Evolutionary conservation across 2,113 vertebrate species (phyloP), one percentile per base, ranked within the genome.

Genomic region (Oryzias javanicus): DNA sequence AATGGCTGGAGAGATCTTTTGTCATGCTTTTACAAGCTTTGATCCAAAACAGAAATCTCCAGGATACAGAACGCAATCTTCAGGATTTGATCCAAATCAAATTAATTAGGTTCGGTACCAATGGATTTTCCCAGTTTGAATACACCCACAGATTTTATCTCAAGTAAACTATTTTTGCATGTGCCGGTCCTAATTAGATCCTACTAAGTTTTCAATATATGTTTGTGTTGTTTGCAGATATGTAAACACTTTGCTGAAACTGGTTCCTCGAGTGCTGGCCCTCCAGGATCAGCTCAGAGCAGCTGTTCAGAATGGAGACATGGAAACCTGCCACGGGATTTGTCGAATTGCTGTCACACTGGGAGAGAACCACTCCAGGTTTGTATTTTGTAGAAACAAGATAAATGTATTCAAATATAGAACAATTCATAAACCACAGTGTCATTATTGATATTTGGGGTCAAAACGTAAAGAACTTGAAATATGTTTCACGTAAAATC

Each of bases 341-440:
- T 99, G 97, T 82, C 93, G 97, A 50, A 96, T 99, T 0, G 93
- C 93, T 1, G 95, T 99, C 73, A 95, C 96, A 35, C 50, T 99
- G 52, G 97, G 97, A 71, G 97, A 99, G 79, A 99, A 98, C 89
- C 96, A 99, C 69, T 98, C 97, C 40, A 94, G 95, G 97, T 98
- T 80, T 55, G 74, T 53, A 22, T 17, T 48, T 19, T 8, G 24
- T n/a, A 40, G 6, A 45, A 25, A 57, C 18, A 50, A 16, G 15
- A 3, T 18, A 12, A 4, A 18, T 19, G 19, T 4, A 47, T 19
- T 12, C 35, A 35, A 35, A 35, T 10, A 2, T 35, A 12, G 35
- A 35, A 35, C 8, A 10, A 35, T 35, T 12, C 10, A 35, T 35
- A 35, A 35, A 35, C 35, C 35, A 12, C 12, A 2, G 35, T 35